phyloP scores from a whole-genome alignment of 2,888 invertebrate species.

The Heteromurus nitidus region DNA sequence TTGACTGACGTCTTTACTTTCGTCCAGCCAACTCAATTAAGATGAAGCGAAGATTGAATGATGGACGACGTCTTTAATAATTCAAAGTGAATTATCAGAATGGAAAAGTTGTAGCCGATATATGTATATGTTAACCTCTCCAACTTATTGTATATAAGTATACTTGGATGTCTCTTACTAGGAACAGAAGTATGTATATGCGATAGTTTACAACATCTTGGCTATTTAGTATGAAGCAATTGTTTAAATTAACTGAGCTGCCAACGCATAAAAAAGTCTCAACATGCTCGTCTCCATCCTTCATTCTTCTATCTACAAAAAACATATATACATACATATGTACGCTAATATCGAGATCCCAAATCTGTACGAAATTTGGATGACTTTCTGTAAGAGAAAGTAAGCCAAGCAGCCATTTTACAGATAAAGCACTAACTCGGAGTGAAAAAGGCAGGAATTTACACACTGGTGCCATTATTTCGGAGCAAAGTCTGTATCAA shows the following conservation, averaged over 20 bases:
- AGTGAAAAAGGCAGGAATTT: slow-evolving; percentile 16
- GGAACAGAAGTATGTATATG: neutral
- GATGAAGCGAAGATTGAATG: slow-evolving; percentile 1
- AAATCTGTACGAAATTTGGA: too few relatives aligned
- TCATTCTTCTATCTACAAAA: neutral
- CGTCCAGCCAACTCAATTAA: too few relatives aligned
- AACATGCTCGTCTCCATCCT: neutral
- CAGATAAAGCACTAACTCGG: slow-evolving; percentile 2
- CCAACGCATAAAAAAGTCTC: too few relatives aligned
- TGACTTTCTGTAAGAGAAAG: too few relatives aligned
- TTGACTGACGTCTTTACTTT: too few relatives aligned
- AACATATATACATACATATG: too few relatives aligned
- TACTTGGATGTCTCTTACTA: neutral
- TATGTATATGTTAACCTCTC: too few relatives aligned
- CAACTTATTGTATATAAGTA: neutral
- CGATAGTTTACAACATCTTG: neutral
- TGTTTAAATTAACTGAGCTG: slow-evolving; percentile 47
- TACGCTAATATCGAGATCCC: too few relatives aligned
- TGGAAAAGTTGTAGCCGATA: too few relatives aligned
- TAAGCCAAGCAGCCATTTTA: slow-evolving; percentile 17
- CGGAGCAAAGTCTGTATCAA: slow-evolving; percentile 23
- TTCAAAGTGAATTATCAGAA: slow-evolving; percentile 22
- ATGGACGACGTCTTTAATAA: slow-evolving; percentile 21
- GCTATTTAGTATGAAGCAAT: slow-evolving; percentile 32
- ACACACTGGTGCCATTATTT: slow-evolving; percentile 31